A percentile compares a stretch with the other conserved stretches of the same genome.
phyloP scores from a whole-genome alignment of 2,797 vertebrate genomes.

The Artibeus jamaicensis region DNA sequence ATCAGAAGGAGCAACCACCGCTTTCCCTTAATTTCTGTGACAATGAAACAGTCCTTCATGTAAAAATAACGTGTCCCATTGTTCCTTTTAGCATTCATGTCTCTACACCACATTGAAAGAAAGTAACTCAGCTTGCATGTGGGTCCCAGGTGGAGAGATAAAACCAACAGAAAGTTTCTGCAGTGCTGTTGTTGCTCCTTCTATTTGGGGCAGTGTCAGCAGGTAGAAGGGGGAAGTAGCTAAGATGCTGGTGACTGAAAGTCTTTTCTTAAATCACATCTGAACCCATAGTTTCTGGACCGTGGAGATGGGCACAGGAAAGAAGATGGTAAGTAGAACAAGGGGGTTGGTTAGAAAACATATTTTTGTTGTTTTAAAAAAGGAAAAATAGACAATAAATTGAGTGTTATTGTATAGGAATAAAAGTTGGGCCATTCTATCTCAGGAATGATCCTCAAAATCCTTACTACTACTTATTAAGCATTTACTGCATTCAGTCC shows the following conservation, averaged over 20 bases:
- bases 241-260: background rate
- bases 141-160: background rate
- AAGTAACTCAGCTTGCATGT: background rate
- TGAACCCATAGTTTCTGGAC: background rate
- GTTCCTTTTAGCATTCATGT: constrained; percentile 10
- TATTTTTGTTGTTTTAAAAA: background rate
- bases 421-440: background rate
- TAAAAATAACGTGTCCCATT: background rate
- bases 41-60: constrained; percentile 20
- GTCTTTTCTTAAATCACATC: background rate
- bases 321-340: background rate
- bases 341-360: background rate
- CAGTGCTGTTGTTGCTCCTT: background rate
- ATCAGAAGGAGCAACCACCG: background rate
- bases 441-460: background rate
- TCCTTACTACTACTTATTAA: background rate
- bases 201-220: background rate
- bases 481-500: background rate
- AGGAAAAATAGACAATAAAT: background rate
- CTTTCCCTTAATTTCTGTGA: background rate
- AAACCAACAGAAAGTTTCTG: background rate
- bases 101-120: background rate
- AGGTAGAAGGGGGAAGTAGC: background rate
- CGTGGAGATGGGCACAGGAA: background rate
- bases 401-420: background rate